These are phyloP conservation scores for Poeciliopsis retropinna DNA, from an alignment of 2,113 vertebrate species.

Conservation along the genomic window DNA sequence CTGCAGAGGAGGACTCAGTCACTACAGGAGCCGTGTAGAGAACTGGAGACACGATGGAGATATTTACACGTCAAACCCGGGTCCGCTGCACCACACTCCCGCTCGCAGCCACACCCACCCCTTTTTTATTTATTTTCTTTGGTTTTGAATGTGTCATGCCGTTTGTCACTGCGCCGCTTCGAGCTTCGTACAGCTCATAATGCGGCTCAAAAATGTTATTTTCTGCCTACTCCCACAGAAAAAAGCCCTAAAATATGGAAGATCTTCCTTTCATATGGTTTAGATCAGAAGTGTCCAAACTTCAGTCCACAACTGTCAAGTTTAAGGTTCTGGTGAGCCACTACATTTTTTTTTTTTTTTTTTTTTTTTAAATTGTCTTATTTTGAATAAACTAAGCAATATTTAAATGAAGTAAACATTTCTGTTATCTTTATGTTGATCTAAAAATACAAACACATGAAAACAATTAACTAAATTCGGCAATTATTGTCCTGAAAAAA, in stretches of 20 bases:
- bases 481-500: no score
- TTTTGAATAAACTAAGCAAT: no score
- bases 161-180: constrained; percentile 6
- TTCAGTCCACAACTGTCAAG: no score
- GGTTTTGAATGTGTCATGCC: constrained; percentile 23
- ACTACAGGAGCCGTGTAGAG: constrained; percentile 25
- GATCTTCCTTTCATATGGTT: no score
- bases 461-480: no score
- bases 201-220: background rate
- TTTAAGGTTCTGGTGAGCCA: no score
- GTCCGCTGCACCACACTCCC: constrained; percentile 26
- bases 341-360: no score
- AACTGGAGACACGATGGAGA: constrained; percentile 19
- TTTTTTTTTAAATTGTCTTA: no score
- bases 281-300: no score
- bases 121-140: constrained; percentile 4
- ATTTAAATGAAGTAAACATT: no score
- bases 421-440: no score
- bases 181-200: constrained; percentile 2
- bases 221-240: background rate
- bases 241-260: background rate
- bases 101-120: constrained; percentile 7
- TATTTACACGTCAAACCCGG: constrained; percentile 21
- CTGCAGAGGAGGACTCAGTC: constrained; percentile 34
- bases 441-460: no score